A percentile compares a stretch with the other conserved stretches of the same genome.
phyloP scores from a whole-genome alignment of 2,888 invertebrate species.

The Lapara coniferarum region DNA sequence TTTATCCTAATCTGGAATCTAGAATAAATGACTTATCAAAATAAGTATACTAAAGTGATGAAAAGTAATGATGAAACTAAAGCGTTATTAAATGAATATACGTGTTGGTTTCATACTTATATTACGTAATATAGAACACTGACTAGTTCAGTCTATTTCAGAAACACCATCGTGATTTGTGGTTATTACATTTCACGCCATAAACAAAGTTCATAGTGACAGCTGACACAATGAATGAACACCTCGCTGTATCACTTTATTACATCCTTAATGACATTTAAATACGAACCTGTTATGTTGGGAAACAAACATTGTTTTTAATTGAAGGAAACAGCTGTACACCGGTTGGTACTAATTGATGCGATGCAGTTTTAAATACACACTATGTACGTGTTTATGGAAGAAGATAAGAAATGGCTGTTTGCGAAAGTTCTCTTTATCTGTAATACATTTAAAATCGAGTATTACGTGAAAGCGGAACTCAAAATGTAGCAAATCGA shows the following conservation, averaged over 20 bases:
- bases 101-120: neutral
- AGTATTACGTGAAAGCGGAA: constrained; percentile 19
- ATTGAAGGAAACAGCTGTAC: constrained; percentile 18
- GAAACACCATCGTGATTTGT: constrained; percentile 1
- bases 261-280: constrained; percentile 7
- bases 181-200: constrained; percentile 17
- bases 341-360: constrained; percentile 20
- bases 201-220: constrained; percentile 10
- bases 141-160: neutral
- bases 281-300: constrained; percentile 9
- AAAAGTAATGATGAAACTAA: neutral
- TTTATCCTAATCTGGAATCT: too few species aligned
- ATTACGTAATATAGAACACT: neutral
- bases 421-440: constrained; percentile 27
- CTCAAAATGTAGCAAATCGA: constrained; percentile 18
- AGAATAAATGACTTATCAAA: too few species aligned
- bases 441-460: constrained; percentile 21
- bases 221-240: neutral
- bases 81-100: neutral
- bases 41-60: too few species aligned
- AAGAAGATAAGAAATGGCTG: constrained; percentile 18
- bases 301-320: constrained; percentile 17
- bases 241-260: neutral
- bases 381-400: neutral
- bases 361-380: neutral